Percentiles rank a stretch among this genome's conserved stretches.
Conservation (phyloP, 2,888 invertebrate genomes). For the Caenorhabditis macrosperma region DNA sequence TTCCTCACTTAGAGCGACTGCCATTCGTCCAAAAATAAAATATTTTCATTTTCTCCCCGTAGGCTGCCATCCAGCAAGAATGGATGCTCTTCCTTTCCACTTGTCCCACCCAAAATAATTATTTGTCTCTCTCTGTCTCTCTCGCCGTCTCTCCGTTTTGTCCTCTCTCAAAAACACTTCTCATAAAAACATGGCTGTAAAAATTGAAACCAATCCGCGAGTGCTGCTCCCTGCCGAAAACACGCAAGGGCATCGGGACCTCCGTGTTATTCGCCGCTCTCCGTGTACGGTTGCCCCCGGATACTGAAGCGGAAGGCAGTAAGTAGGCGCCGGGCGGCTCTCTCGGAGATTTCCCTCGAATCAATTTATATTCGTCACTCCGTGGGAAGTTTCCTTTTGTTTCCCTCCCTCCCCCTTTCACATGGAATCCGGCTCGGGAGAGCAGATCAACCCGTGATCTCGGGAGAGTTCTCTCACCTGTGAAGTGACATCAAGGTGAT, state of each 20-base stretch:
- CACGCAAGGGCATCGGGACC: background rate
- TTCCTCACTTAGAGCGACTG: constrained; percentile 3
- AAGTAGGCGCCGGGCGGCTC: background rate
- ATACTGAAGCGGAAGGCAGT: background rate
- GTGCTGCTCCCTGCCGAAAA: constrained; percentile 1
- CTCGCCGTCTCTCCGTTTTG: background rate
- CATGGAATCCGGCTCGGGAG: background rate
- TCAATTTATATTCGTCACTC: constrained; percentile 5
- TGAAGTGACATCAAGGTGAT: constrained; percentile 10
- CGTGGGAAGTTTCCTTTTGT: background rate
- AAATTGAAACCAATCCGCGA: background rate
- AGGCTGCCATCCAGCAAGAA: no score
- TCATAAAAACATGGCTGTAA: constrained; percentile 2
- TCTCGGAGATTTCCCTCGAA: background rate
- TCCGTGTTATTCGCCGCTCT: background rate
- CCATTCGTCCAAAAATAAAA: background rate
- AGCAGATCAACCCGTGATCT: no score
- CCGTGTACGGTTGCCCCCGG: constrained; percentile 4
- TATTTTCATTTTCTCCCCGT: background rate
- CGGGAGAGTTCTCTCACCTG: background rate
- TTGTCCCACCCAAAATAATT: background rate
- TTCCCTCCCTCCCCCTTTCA: background rate
- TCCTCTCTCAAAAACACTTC: background rate
- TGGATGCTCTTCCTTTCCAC: background rate
- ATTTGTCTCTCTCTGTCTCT: background rate